Evolutionary conservation across 2,888 invertebrate genomes (phyloP).

Genomic region (Lochmaea capreae): DNA sequence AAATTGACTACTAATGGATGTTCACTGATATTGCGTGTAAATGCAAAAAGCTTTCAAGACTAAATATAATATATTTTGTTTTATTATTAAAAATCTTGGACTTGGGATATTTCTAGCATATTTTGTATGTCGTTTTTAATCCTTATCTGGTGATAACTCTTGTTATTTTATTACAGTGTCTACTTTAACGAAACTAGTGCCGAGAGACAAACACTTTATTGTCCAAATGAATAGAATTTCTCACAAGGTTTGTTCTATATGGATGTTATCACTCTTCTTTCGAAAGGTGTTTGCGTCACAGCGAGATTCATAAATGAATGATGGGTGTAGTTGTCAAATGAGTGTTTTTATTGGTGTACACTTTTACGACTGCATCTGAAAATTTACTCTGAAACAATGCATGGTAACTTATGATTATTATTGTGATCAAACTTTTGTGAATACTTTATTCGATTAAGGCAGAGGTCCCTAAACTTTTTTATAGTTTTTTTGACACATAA

Average conservation of each 20-base stretch:
- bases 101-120: no score
- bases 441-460: no score
- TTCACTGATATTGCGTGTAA: background rate
- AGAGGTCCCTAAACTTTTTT: no score
- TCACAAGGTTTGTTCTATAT: background rate
- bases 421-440: no score
- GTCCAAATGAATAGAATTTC: background rate
- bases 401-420: no score
- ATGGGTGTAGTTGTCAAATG: background rate
- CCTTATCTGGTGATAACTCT: no score
- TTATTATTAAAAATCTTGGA: no score
- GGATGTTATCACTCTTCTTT: background rate
- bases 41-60: background rate
- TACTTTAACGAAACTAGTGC: background rate
- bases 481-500: no score
- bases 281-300: background rate
- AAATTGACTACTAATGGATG: conserved; percentile 1
- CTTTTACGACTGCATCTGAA: background rate
- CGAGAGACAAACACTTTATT: background rate
- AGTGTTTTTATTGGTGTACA: background rate
- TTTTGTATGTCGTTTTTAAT: no score
- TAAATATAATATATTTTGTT: background rate
- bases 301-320: background rate
- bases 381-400: no score
- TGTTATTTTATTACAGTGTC: no score